phyloP scores from a whole-genome alignment of 2,113 vertebrate genomes.

The Larimichthys polyactis region DNA sequence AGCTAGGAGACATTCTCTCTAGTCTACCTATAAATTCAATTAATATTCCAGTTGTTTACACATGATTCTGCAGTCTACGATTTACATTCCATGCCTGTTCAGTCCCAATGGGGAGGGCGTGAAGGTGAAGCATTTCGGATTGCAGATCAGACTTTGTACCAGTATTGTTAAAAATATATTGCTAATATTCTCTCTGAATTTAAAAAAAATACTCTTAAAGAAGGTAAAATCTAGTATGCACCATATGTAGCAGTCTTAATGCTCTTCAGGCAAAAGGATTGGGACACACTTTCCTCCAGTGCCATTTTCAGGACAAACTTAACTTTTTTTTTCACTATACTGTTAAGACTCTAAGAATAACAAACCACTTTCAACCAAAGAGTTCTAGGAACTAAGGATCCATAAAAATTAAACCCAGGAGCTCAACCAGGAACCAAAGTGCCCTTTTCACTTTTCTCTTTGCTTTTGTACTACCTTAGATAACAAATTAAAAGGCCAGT shows the following conservation, averaged over 20 bases:
- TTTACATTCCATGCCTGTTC: not conserved
- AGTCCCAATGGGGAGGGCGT: not conserved
- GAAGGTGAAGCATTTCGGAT: not conserved
- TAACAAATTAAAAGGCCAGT: no score
- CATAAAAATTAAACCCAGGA: not conserved
- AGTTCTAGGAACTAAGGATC: not conserved
- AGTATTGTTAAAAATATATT: no score
- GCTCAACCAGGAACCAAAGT: not conserved
- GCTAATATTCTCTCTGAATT: not conserved
- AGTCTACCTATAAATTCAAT: not conserved
- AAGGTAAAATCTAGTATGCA: not conserved
- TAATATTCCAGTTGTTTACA: not conserved
- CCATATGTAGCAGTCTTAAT: not conserved
- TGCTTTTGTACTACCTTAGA: not conserved
- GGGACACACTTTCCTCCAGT: not conserved
- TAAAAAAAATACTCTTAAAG: not conserved
- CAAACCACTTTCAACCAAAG: not conserved
- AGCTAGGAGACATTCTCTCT: not conserved
- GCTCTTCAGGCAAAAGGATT: not conserved
- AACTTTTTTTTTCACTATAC: not conserved
- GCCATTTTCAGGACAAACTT: not conserved
- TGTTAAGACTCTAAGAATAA: not conserved
- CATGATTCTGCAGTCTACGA: not conserved
- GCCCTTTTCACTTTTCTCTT: not conserved
- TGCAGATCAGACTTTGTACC: not conserved